phyloP scores from a whole-genome alignment of 2,113 vertebrate species.

The Mellivora capensis region DNA sequence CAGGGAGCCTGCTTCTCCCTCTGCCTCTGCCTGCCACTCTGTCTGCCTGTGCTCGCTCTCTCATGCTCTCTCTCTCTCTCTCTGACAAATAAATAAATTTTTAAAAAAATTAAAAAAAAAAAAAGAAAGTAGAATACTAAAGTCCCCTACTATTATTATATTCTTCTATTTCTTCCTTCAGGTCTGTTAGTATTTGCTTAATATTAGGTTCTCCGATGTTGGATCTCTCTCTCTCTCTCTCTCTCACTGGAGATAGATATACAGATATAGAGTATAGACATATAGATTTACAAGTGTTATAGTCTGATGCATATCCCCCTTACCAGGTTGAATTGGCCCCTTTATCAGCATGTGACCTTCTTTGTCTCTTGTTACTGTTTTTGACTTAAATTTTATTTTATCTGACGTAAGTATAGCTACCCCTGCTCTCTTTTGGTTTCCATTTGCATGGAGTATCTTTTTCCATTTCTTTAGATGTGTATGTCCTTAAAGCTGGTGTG shows the following conservation, averaged over 20 bases:
- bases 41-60: too few species aligned
- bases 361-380: not conserved
- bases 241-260: not conserved
- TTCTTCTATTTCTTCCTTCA: not conserved
- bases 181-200: not conserved
- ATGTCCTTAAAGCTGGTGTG: not conserved
- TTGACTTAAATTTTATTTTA: not conserved
- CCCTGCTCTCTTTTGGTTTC: not conserved
- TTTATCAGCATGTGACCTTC: not conserved
- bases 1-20: too few species aligned
- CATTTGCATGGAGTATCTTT: not conserved
- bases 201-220: not conserved
- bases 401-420: not conserved
- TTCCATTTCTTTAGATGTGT: not conserved
- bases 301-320: not conserved
- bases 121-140: not conserved
- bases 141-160: not conserved
- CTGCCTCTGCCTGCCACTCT: too few species aligned
- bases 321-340: not conserved
- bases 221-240: not conserved
- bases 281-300: not conserved
- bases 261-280: not conserved
- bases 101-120: too few species aligned
- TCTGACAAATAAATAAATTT: too few species aligned
- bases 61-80: too few species aligned